Evolutionary conservation across 2,797 vertebrate genomes (phyloP), one percentile per base, ranked within the genome.

Genomic region (Holocentrus rufus): DNA sequence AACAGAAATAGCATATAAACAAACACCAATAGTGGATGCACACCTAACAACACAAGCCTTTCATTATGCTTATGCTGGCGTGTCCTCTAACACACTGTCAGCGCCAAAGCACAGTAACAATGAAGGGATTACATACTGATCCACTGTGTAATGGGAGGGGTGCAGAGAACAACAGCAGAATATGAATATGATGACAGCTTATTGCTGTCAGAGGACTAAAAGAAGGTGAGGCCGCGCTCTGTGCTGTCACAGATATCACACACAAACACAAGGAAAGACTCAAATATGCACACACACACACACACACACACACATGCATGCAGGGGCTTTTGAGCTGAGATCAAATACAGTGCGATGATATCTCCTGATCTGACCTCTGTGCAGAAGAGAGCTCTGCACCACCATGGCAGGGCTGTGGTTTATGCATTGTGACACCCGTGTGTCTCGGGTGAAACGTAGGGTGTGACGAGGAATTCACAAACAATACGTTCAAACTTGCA

Each of bases 41-140:
- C 58, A 44, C 57, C 52, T 56, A 58, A 44, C 30, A 76, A 69
- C 0, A 30, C 42, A 50, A 77, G 65, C 71, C 7, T 84, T 87
- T 86, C 75, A 64, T 87, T 68, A 59, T 76, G 82, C 85, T 77
- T 65, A 55, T 47, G 58, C 70, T 11, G 74, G 44, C 83, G 79
- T 75, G 82, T 88, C 76, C 79, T 80, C 86, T 58, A 77, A 64
- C 76, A 42, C 69, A 17, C 50, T 65, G 74, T 75, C 82, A 79
- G 59, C 69, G 80, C 79, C 75, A 83, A 80, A 76, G 67, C 76
- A 65, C 78, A 69, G 70, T 55, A 65, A 81, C 84, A 83, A 85
- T 74, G 87, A 88, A 87, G 65, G 85, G 84, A 88, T 86, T 85
- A 85, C 83, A 75, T 27, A 72, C 65, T 75, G 88, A 88, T 88